Conservation (phyloP, 35 echinoderm and acorn worm genomes). For the Acanthaster planci region DNA sequence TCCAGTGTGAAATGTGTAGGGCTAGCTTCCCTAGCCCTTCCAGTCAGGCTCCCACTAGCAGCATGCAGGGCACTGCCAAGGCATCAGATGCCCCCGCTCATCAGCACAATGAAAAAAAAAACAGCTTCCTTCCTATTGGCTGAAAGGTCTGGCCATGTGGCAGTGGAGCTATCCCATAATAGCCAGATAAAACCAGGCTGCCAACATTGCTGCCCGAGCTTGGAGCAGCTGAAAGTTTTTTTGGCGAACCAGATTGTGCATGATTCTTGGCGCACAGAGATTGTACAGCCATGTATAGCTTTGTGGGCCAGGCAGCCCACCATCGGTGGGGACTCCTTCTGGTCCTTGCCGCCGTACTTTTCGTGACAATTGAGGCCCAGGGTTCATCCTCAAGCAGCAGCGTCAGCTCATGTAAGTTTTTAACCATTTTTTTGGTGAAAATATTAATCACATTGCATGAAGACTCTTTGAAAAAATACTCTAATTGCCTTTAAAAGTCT, state of each 20-base stretch:
- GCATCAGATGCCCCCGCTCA: no score
- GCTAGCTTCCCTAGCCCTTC: no score
- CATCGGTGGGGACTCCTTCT: slow-evolving; percentile 43
- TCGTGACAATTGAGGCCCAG: slow-evolving; percentile 3
- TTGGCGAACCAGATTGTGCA: background rate
- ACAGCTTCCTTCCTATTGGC: slow-evolving; percentile 32
- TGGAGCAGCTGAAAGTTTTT: background rate
- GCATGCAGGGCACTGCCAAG: no score
- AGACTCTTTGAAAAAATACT: background rate
- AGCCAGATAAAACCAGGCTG: slow-evolving; percentile 33
- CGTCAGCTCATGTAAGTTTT: background rate
- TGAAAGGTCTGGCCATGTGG: slow-evolving; percentile 1
- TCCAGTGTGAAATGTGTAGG: no score
- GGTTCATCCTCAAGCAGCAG: background rate
- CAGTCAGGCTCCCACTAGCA: no score
- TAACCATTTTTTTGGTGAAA: background rate
- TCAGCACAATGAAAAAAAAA: background rate
- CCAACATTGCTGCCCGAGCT: background rate
- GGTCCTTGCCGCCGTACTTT: slow-evolving; percentile 19
- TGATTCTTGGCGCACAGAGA: slow-evolving; percentile 57
- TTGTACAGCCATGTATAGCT: slow-evolving; percentile 86
- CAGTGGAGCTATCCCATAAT: slow-evolving; percentile 41
- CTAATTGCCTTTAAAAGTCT: slow-evolving; percentile 2
- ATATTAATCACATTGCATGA: slow-evolving; percentile 9
- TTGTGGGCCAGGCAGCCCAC: slow-evolving; percentile 55